Base-by-base conservation (phyloP, 2,113 vertebrate species). In the Clarias magur region DNA sequence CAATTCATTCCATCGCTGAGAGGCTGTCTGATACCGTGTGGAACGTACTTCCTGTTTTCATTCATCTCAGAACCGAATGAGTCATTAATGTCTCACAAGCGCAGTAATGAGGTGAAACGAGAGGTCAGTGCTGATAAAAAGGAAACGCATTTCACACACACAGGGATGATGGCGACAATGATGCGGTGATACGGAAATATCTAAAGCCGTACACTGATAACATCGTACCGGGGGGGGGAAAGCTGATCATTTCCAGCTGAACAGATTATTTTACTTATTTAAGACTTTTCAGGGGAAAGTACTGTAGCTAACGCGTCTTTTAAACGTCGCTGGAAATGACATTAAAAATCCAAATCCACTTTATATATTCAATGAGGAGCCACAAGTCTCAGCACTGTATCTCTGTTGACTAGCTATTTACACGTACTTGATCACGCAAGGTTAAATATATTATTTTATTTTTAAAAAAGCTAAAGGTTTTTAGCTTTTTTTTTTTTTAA, bases 11-110 rank as follows among this genome's bases (percentile, higher is more conserved):
- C 11, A 3, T 15, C 3, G 80, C 60, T 65, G 13, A 16, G 62
- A 68, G 17, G 34, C 48, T 1, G 25, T 19, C 42, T 53, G 42
- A 16, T 54, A 16, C 3, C 4, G 42, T 63, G 27, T 7, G 16
- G 60, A 34, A 12, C 17, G n/a, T 13, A 11, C 30, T 68, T 83
- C 82, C 82, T 30, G 80, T 60, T 65, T 82, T 62, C 60, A 17
- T 65, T n/a, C 48, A 8, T 42, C 30, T 25, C 16, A 54, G 25
- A 30, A 8, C 59, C 21, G 7, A 8, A 9, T 25, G 60, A 82
- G 81, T 83, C 42, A 83, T 80, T 30, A 80, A 56, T n/a, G 23
- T 56, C 53, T 19, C 75, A 57, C 34, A 60, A 80, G 27, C 16
- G 34, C 56, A 21, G 8, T 72, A 56, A 59, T 8, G 19, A 57